These are phyloP conservation scores for Mactromeris polynyma DNA, from an alignment of 2,888 invertebrate species.

Conservation along the genomic window DNA sequence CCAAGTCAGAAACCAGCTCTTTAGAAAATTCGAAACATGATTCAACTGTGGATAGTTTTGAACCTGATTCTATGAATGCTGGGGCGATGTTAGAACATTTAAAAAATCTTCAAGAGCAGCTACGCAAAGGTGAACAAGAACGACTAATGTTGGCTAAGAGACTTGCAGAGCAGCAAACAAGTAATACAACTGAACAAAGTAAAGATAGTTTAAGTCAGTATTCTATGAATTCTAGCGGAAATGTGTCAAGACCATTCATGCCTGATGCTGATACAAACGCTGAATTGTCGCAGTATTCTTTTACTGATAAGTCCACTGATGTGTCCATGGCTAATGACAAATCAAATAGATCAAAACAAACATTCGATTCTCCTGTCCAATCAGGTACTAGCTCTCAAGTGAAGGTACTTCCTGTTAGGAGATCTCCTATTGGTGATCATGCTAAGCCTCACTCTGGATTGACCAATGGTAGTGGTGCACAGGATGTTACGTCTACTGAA, in stretches of 20 bases:
- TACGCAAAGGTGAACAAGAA: slow-evolving; percentile 59
- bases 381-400: slow-evolving; percentile 61
- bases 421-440: slow-evolving; percentile 69
- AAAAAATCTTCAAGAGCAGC: slow-evolving; percentile 54
- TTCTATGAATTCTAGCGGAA: slow-evolving; percentile 34
- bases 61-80: slow-evolving; percentile 52
- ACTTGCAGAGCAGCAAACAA: slow-evolving; percentile 50
- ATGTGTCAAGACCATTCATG: slow-evolving; percentile 61
- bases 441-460: slow-evolving; percentile 48
- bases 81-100: slow-evolving; percentile 62
- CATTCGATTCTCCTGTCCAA: slow-evolving; percentile 44
- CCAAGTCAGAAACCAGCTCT: slow-evolving; percentile 32
- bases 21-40: slow-evolving; percentile 37
- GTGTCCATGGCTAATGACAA: slow-evolving; percentile 42
- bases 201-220: slow-evolving; percentile 33
- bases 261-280: slow-evolving; percentile 40
- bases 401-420: slow-evolving; percentile 63
- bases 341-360: slow-evolving; percentile 37
- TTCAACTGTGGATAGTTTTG: slow-evolving; percentile 26
- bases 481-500: slow-evolving; percentile 59
- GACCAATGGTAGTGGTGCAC: slow-evolving; percentile 35
- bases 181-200: slow-evolving; percentile 8
- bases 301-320: slow-evolving; percentile 64
- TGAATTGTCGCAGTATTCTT: slow-evolving; percentile 70
- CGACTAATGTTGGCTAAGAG: slow-evolving; percentile 50